These are phyloP conservation scores for Erannis defoliaria DNA, from an alignment of 2,888 invertebrate genomes.

Conservation along the genomic window DNA sequence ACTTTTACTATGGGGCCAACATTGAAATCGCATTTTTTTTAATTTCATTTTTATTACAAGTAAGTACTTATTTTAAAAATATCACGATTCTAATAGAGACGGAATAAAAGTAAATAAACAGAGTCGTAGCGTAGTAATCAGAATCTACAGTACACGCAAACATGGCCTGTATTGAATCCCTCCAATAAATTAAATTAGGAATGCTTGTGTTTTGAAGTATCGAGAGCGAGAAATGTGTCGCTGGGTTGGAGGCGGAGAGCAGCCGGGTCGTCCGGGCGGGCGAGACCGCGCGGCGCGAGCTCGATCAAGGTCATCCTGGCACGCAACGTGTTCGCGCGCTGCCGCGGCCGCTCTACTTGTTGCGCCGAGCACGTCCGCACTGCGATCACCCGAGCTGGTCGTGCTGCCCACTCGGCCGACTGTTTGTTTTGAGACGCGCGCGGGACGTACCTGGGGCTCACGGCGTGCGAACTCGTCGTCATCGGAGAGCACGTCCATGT, in stretches of 20 bases:
- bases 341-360: constrained; percentile 69
- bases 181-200: constrained; percentile 36
- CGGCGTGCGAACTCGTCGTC: constrained; percentile 82
- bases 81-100: background rate
- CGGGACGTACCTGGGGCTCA: constrained; percentile 75
- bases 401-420: constrained; percentile 44
- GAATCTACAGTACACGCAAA: no score
- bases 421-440: constrained; percentile 40
- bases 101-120: constrained; percentile 7
- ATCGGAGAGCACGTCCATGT: constrained; percentile 85
- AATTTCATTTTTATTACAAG: no score
- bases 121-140: background rate
- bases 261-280: constrained; percentile 55
- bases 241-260: constrained; percentile 9
- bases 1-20: no score
- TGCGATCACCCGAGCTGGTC: constrained; percentile 47
- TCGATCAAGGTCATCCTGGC: constrained; percentile 74
- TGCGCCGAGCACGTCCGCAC: constrained; percentile 55
- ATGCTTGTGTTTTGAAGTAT: constrained; percentile 47
- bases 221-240: constrained; percentile 41
- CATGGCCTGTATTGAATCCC: constrained; percentile 26
- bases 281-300: constrained; percentile 65
- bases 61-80: no score
- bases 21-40: no score
- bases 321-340: constrained; percentile 62